These are phyloP conservation scores for Polyommatus iphigenia DNA, from an alignment of 2,888 invertebrate species.

Conservation along the genomic window DNA sequence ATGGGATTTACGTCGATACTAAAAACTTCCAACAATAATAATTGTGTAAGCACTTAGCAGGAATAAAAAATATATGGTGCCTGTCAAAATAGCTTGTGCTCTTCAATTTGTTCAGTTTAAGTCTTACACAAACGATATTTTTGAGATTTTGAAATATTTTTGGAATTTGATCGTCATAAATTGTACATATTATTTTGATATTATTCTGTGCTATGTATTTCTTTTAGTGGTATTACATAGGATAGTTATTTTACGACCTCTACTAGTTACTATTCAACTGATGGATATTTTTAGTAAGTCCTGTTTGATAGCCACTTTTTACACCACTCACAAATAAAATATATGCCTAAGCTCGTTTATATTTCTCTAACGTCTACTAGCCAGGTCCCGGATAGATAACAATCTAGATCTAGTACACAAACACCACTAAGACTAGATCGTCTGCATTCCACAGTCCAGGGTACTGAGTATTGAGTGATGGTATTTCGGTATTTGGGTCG, in stretches of 20 bases:
- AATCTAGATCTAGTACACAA: background rate
- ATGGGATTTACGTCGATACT: background rate
- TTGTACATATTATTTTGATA: no score
- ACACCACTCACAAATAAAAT: background rate
- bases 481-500: conserved; percentile 19
- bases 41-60: background rate
- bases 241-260: background rate
- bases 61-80: no score
- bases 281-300: background rate
- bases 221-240: background rate
- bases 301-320: background rate
- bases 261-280: background rate
- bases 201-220: background rate
- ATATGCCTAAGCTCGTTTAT: background rate
- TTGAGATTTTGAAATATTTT: background rate
- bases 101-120: no score
- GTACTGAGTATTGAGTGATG: background rate
- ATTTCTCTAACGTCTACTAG: background rate
- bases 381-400: background rate
- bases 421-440: background rate
- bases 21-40: background rate
- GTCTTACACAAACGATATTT: no score
- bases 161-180: no score
- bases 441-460: background rate
- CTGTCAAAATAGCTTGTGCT: no score